phyloP scores from a whole-genome alignment of 2,113 vertebrate genomes.

The Mohoua ochrocephala region DNA sequence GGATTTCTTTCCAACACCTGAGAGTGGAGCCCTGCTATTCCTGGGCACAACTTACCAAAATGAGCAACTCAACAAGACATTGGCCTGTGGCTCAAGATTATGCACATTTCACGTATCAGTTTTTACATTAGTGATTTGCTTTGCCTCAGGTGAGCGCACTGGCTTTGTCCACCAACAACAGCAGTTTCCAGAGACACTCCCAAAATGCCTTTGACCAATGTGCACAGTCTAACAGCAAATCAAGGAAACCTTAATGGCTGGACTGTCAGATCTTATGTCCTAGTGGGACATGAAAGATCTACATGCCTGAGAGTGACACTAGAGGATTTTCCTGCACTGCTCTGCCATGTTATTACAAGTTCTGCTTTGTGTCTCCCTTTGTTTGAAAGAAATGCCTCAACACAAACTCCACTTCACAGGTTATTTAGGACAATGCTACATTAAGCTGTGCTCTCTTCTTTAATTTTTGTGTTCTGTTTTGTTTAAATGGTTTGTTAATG shows the following conservation, averaged over 20 bases:
- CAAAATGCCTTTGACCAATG: neutral
- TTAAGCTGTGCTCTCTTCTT: neutral
- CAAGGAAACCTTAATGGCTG: neutral
- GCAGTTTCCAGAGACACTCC: neutral
- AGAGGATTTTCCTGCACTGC: neutral
- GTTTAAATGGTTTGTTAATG: conserved; percentile 26
- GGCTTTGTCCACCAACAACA: neutral
- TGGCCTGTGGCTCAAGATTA: neutral
- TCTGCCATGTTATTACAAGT: neutral
- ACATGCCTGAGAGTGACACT: neutral
- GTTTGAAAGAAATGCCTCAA: neutral
- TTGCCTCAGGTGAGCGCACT: neutral
- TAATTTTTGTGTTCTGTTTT: conserved; percentile 22
- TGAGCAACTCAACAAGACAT: neutral
- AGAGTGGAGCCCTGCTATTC: neutral
- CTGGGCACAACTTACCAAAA: neutral
- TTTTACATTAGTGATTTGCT: neutral
- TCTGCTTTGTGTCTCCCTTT: neutral
- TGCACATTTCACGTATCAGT: neutral
- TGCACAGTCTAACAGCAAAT: neutral
- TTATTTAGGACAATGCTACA: neutral
- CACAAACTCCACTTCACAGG: neutral
- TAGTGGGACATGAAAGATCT: neutral
- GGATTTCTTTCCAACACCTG: neutral
- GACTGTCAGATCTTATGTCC: neutral